Evolutionary conservation across 2,888 invertebrate species (phyloP), one percentile per base, ranked within the genome.

Genomic region (Pelosia muscerda): DNA sequence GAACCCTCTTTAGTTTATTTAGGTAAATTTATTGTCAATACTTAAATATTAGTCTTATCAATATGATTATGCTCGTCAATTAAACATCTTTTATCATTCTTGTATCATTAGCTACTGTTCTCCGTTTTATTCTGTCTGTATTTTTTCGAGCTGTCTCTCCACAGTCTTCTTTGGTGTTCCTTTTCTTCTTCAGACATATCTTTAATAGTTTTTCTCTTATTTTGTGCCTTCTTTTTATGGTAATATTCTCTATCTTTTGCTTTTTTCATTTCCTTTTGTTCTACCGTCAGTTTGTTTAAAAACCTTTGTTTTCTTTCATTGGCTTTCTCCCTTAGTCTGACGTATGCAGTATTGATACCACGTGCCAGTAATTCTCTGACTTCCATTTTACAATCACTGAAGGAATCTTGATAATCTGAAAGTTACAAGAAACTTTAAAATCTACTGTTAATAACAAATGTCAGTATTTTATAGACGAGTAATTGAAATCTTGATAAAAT

Each of bases 261-360:
- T 34, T 65, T 68, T 69, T 78, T 83, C 0, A 77, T 66, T 65
- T 82, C 78, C 57, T 22, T 80, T 49, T 84, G 71, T 68, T 83
- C 78, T 2, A 72, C 65, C 5, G 82, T 83, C 72, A 79, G 69
- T 8, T 78, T 82, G 61, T 77, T 73, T 54, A 83, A 74, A 67
- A 77, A 83, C 19, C 56, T 79, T 55, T 72, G 72, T 75, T 84
- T 85, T 57, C 78, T 78, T 31, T 74, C 79, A 65, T 79, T 79
- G 0, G 79, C 78, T 55, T 73, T 77, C 71, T 79, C 73, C 60
- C 77, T 77, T 56, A 77, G 75, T 53, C 66, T 69, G 42, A 78
- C 69, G 66, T 83, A 83, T 63, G 81, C 69, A 42, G 42, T 8
- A 34, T 15, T 38, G 13, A 38, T 56, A 8, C 25, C 28, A 6